phyloP scores from a whole-genome alignment of 1,140 invertebrate species.

The Manduca sexta region DNA sequence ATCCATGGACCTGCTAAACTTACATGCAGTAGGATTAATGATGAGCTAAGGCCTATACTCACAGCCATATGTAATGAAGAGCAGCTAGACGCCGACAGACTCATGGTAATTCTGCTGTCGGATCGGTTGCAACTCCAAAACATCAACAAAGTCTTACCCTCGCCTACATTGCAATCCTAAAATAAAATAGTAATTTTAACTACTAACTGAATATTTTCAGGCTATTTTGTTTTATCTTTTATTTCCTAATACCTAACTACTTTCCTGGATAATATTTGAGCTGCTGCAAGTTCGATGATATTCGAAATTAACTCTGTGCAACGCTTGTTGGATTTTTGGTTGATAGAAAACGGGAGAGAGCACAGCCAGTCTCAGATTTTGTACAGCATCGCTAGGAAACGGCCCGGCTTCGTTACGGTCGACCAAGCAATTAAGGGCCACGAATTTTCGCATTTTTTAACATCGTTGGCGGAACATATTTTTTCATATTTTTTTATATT shows the following conservation, averaged over 20 bases:
- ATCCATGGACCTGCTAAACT: too few relatives aligned
- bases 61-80: conserved; percentile 45
- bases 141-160: conserved; percentile 50
- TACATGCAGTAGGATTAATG: too few relatives aligned
- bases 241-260: background rate
- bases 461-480: conserved; percentile 17
- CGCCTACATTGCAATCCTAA: conserved; percentile 50
- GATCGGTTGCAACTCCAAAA: conserved; percentile 48
- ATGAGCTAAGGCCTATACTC: too few relatives aligned
- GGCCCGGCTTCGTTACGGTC: conserved; percentile 32
- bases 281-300: conserved; percentile 54
- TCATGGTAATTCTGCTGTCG: conserved; percentile 51
- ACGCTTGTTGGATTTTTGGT: conserved; percentile 44
- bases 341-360: conserved; percentile 37
- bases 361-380: conserved; percentile 43
- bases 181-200: background rate
- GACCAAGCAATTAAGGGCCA: conserved; percentile 39
- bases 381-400: conserved; percentile 39
- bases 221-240: too few relatives aligned
- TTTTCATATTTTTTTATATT: conserved; percentile 20
- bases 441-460: conserved; percentile 52
- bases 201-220: too few relatives aligned
- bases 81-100: conserved; percentile 53
- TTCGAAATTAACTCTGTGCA: conserved; percentile 47
- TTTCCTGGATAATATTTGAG: conserved; percentile 28